Conservation (phyloP, 2,797 vertebrate genomes). For the Florisuga fusca region DNA sequence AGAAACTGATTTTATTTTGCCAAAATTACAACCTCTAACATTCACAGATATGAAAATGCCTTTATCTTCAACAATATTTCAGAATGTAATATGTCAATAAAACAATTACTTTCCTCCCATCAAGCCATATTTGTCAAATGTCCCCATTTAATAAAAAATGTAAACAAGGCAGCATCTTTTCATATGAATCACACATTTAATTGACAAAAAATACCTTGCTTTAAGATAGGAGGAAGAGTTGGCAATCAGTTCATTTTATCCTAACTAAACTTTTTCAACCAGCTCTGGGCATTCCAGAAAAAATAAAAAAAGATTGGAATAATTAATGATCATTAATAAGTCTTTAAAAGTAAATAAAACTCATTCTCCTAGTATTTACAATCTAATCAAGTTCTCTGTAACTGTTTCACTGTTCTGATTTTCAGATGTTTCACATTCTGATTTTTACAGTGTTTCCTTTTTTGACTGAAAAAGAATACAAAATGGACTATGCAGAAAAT, state of each 20-base stretch:
- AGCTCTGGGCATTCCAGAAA: neutral
- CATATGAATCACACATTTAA: neutral
- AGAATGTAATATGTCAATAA: neutral
- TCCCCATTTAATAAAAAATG: neutral
- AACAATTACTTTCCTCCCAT: neutral
- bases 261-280: neutral
- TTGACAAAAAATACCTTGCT: neutral
- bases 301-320: neutral
- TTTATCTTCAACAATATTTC: neutral
- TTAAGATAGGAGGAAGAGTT: neutral
- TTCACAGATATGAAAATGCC: neutral
- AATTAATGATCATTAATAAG: neutral
- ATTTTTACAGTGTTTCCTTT: neutral
- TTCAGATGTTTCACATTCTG: neutral
- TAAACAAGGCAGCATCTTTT: neutral
- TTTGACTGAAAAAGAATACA: neutral
- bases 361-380: too few species aligned
- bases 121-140: neutral
- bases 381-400: neutral
- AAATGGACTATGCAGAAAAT: neutral
- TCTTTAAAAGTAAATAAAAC: neutral
- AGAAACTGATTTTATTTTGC: neutral
- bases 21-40: neutral
- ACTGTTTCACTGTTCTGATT: neutral
- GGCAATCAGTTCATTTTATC: neutral